phyloP scores from a whole-genome alignment of 1,140 invertebrate species.

The Scaptomyza graminum region DNA sequence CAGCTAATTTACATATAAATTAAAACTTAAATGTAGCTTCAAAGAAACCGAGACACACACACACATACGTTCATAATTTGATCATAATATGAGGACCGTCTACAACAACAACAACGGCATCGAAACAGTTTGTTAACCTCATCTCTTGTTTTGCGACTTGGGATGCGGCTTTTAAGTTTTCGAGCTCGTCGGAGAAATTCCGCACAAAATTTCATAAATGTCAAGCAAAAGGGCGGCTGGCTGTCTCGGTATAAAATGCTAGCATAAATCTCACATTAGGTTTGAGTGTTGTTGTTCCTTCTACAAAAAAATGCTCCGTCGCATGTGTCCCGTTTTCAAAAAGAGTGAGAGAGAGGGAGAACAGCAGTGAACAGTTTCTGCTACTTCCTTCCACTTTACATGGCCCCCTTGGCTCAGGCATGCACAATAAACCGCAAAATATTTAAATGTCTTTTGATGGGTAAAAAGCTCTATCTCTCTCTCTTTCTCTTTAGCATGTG shows the following conservation, averaged over 20 bases:
- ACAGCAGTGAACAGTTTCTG: constrained; percentile 61
- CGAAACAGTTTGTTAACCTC: constrained; percentile 64
- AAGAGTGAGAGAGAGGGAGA: background rate
- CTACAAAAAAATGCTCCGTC: constrained; percentile 7
- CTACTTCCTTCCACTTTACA: constrained; percentile 25
- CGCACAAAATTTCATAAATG: constrained; percentile 76
- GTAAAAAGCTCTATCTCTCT: background rate
- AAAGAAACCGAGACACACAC: constrained; percentile 20
- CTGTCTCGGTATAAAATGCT: constrained; percentile 10
- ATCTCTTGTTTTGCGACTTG: constrained; percentile 39
- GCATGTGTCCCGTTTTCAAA: constrained; percentile 26
- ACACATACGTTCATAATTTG: constrained; percentile 32
- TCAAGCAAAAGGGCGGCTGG: constrained; percentile 33
- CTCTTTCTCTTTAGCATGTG: background rate
- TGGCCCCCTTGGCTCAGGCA: constrained; percentile 44
- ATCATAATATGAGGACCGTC: background rate
- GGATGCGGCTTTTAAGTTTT: constrained; percentile 53
- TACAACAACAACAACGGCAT: too few species aligned
- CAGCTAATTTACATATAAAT: constrained; percentile 79
- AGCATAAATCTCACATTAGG: constrained; percentile 49
- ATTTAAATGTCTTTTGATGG: constrained; percentile 80
- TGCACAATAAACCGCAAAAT: constrained; percentile 73
- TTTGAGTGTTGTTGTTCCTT: constrained; percentile 4
- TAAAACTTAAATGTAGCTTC: constrained; percentile 67
- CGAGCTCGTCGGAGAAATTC: constrained; percentile 50